Evolutionary conservation across 2,888 invertebrate species (phyloP).

Genomic region (Drosophila algonquin): DNA sequence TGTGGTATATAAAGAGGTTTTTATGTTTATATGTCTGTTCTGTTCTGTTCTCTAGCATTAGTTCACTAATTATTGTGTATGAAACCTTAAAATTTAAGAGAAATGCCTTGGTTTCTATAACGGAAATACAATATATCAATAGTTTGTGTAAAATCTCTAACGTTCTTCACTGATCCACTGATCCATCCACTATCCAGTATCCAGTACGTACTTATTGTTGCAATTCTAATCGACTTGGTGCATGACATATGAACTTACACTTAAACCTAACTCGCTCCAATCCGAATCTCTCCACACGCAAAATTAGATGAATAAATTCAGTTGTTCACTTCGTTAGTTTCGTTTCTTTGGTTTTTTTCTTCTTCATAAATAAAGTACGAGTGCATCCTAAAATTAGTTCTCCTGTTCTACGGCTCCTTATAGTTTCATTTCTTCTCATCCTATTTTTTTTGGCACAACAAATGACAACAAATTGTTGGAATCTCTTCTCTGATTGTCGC

Average conservation of each 20-base stretch:
- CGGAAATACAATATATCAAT: slow-evolving; percentile 59
- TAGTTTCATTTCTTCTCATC: neutral
- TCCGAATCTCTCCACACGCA: slow-evolving; percentile 21
- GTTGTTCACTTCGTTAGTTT: slow-evolving; percentile 71
- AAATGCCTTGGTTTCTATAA: slow-evolving; percentile 75
- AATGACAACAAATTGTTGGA: slow-evolving; percentile 66
- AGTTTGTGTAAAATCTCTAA: slow-evolving; percentile 71
- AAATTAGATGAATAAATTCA: slow-evolving; percentile 73
- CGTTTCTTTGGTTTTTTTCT: slow-evolving; percentile 18
- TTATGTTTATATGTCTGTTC: slow-evolving; percentile 1
- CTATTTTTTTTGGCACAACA: slow-evolving; percentile 23
- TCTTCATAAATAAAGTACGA: slow-evolving; percentile 42
- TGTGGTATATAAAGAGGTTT: slow-evolving; percentile 51
- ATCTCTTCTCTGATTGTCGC: slow-evolving; percentile 67
- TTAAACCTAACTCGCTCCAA: slow-evolving; percentile 61
- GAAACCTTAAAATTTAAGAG: slow-evolving; percentile 77
- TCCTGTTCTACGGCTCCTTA: neutral
- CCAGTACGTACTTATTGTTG: slow-evolving; percentile 51
- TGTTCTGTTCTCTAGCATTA: slow-evolving; percentile 69
- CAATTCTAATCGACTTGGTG: slow-evolving; percentile 77
- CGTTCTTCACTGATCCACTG: slow-evolving; percentile 36
- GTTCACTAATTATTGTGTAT: slow-evolving; percentile 78
- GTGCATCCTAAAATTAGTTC: slow-evolving; percentile 56
- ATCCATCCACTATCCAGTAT: slow-evolving; percentile 14
- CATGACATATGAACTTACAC: slow-evolving; percentile 56